Percentiles rank a stretch among this genome's conserved stretches.
These are phyloP conservation scores for Aphodius sticticus DNA, from an alignment of 2,888 invertebrate species.

Conservation along the genomic window DNA sequence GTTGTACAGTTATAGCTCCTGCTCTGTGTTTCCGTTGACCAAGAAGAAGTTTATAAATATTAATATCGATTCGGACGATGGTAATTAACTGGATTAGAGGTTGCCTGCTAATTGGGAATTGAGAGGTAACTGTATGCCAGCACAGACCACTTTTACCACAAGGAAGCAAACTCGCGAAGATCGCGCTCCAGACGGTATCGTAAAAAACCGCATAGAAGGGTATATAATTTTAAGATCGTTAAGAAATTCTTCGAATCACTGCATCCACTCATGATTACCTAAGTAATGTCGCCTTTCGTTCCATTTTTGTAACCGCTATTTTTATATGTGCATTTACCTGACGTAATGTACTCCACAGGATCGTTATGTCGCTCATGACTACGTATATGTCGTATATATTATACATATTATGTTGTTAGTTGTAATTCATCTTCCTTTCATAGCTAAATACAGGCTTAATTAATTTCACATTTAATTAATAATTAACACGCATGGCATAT, in stretches of 20 bases:
- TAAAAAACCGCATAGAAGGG: background rate
- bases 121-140: background rate
- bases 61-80: conserved; percentile 4
- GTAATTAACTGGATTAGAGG: background rate
- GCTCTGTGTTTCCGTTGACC: background rate
- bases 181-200: background rate
- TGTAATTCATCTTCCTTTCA: too few species aligned
- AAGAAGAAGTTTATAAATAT: background rate
- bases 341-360: too few species aligned
- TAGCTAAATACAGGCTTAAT: too few species aligned
- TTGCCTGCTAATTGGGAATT: background rate
- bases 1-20: background rate
- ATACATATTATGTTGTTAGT: too few species aligned
- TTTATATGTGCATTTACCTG: background rate
- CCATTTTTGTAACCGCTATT: background rate
- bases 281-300: background rate
- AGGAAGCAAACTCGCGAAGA: background rate
- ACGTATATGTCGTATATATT: too few species aligned
- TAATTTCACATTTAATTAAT: too few species aligned
- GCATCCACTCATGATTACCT: background rate
- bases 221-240: conserved; percentile 4
- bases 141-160: conserved; percentile 4
- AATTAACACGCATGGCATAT: too few species aligned
- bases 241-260: background rate
- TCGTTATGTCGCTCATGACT: too few species aligned